Base-by-base conservation (phyloP, 2,888 invertebrate genomes). In the Drosophila peninsularis region DNA sequence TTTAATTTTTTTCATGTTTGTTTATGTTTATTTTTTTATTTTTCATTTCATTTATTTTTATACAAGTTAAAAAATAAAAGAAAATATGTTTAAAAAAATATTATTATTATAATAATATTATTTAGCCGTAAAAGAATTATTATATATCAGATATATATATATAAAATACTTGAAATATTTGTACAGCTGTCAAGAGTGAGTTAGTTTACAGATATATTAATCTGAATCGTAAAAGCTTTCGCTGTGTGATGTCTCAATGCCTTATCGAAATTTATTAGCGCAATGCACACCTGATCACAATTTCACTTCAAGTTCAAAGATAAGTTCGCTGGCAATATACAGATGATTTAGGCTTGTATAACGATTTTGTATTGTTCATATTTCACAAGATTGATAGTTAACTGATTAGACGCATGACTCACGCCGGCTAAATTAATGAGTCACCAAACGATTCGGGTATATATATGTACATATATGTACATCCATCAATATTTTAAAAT, bases 321-420 rank as follows among this genome's bases (percentile, higher is more conserved):
- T 53, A 7, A 7, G 17, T 11, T n/a, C n/a, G 10, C 2, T n/a
- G 9, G 1, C 2, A n/a, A 45, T 45, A 30, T 17, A 30, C 19
- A 24, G 21, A 42, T 2, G 11, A 19, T 32, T 54, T 39, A 42
- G 27, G 5, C 24, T 30, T 53, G 53, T 32, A 60, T 41, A 24
- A 3, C 39, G 39, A 10, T 13, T 32, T 39, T 45, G 10, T 41
- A 21, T 39, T 45, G 19, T 14, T 32, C 19, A 49, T 14, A 17
- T 21, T 32, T 30, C 44, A 4, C 49, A 11, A 11, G 34, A 49
- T 44, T 56, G 13, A 30, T 57, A 13, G 9, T 44, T 41, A 19
- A 21, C 14, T 47, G 55, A 73, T 34, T 44, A n/a, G 27, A 21
- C 41, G 39, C 4, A 41, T 80, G 80, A 80, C 45, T 86, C 81